These are phyloP conservation scores for Chaetogeoica ovagalla DNA, from an alignment of 2,888 invertebrate species.

Conservation along the genomic window DNA sequence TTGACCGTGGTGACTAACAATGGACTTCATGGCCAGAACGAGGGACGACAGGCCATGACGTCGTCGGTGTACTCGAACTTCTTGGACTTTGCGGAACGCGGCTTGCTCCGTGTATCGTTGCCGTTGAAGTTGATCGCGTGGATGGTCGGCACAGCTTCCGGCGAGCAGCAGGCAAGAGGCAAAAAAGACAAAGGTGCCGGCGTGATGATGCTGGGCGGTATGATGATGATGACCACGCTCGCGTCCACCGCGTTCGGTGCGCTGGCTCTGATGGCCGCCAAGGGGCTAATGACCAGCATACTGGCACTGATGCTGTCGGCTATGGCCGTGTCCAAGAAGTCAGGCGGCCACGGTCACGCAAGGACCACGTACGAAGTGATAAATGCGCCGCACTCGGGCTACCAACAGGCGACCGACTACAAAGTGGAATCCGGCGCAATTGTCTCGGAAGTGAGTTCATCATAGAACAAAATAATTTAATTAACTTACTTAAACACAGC, in stretches of 20 bases:
- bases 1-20: constrained; percentile 10
- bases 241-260: constrained; percentile 77
- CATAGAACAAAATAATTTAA: not conserved
- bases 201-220: constrained; percentile 61
- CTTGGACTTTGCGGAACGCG: not conserved
- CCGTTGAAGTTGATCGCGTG: not conserved
- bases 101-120: not conserved
- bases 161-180: constrained; percentile 58
- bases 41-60: not conserved
- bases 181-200: constrained; percentile 60
- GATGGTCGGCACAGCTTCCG: not conserved
- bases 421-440: not conserved
- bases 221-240: constrained; percentile 71
- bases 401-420: constrained; percentile 15
- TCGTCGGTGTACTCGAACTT: constrained; percentile 18
- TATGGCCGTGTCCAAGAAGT: constrained; percentile 35
- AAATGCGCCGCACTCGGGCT: constrained; percentile 35
- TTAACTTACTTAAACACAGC: too few relatives aligned
- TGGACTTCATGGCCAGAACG: too few relatives aligned
- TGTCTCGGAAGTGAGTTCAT: constrained; percentile 9
- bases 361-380: constrained; percentile 54
- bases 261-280: constrained; percentile 59
- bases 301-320: constrained; percentile 53
- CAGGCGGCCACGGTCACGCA: constrained; percentile 28
- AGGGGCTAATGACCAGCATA: constrained; percentile 52